phyloP scores from a whole-genome alignment of 37 sponge, comb jelly and placozoan species.

The Crambe crambe region DNA sequence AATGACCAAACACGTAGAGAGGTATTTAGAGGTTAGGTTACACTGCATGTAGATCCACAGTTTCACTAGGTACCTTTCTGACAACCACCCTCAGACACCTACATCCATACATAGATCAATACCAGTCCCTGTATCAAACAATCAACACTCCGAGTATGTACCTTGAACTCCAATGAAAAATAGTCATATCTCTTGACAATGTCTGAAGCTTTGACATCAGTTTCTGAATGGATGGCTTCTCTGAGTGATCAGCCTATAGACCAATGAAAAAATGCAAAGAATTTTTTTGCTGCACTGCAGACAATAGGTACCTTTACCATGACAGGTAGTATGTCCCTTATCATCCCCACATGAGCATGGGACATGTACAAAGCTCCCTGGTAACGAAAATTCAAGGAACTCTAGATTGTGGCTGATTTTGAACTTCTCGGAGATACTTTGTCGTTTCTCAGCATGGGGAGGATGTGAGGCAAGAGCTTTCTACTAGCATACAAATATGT shows the following conservation, averaged over 20 bases:
- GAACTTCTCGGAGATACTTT: slow-evolving; percentile 65
- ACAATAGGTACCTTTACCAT: slow-evolving; percentile 69
- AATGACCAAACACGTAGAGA: too few species aligned
- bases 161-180: slow-evolving; percentile 33
- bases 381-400: neutral
- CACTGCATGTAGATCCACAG: too few species aligned
- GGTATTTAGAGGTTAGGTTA: too few species aligned
- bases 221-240: slow-evolving; percentile 52
- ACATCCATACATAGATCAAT: too few species aligned
- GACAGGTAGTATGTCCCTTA: slow-evolving; percentile 36
- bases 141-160: neutral
- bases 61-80: too few species aligned
- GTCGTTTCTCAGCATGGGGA: slow-evolving; percentile 33
- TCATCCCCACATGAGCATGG: slow-evolving; percentile 20
- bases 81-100: slow-evolving; percentile 22
- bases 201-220: slow-evolving; percentile 18
- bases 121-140: neutral
- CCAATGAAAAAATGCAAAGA: neutral
- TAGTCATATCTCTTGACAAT: slow-evolving; percentile 18
- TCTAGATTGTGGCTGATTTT: slow-evolving; percentile 38
- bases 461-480: slow-evolving; percentile 38
- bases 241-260: slow-evolving; percentile 68
- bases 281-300: neutral
- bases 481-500: slow-evolving; percentile 47
- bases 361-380: slow-evolving; percentile 74